Evolutionary conservation across 1,140 invertebrate species (phyloP).

Genomic region (Holcopasites calliopsidis): DNA sequence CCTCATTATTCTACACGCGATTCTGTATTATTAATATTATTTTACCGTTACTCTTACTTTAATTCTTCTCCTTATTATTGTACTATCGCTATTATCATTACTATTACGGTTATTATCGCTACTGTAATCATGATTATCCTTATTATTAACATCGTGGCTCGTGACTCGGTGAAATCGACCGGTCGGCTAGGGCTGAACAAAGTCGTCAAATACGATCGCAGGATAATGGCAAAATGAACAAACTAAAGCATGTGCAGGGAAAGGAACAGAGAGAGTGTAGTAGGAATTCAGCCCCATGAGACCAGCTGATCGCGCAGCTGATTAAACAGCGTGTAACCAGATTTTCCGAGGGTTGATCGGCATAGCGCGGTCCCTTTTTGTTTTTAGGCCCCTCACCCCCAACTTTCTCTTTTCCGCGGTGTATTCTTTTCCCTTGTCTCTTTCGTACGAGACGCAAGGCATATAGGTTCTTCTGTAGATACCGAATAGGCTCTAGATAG

Average conservation of each 20-base stretch:
- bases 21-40: slow-evolving; percentile 7
- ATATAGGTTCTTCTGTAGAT: slow-evolving; percentile 77
- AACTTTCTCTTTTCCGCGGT: slow-evolving; percentile 46
- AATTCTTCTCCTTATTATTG: slow-evolving; percentile 1
- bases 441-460: slow-evolving; percentile 70
- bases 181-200: slow-evolving; percentile 34
- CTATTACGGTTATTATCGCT: background rate
- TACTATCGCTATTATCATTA: background rate
- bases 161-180: slow-evolving; percentile 56
- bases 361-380: background rate
- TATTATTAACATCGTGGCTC: slow-evolving; percentile 51
- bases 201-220: slow-evolving; percentile 16
- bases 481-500: slow-evolving; percentile 75
- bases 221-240: slow-evolving; percentile 13
- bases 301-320: slow-evolving; percentile 23
- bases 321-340: slow-evolving; percentile 20
- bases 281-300: background rate
- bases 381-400: too few relatives aligned
- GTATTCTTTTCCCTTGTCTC: slow-evolving; percentile 56
- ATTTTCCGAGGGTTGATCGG: slow-evolving; percentile 20
- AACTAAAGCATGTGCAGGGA: background rate
- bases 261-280: slow-evolving; percentile 12
- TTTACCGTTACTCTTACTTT: slow-evolving; percentile 8
- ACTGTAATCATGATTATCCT: slow-evolving; percentile 10
- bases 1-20: slow-evolving; percentile 13